These are phyloP conservation scores for Steinernema feltiae DNA, from an alignment of 1,140 invertebrate species.

Conservation along the genomic window DNA sequence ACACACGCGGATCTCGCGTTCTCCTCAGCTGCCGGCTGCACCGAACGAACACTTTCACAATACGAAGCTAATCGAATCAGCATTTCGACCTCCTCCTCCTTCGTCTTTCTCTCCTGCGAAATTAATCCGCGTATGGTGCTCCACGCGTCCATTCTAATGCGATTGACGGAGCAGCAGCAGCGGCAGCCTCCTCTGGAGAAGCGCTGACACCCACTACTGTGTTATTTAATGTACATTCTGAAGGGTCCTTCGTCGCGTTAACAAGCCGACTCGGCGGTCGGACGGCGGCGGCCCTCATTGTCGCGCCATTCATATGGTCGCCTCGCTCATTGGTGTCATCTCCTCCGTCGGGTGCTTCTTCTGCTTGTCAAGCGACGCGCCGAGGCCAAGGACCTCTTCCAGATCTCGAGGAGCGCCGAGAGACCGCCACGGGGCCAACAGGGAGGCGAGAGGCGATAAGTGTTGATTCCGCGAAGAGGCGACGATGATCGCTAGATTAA, in stretches of 20 bases:
- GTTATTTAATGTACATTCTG: constrained; percentile 15
- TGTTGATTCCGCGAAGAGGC: background rate
- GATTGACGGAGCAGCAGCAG: background rate
- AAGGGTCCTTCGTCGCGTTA: constrained; percentile 10
- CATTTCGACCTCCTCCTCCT: background rate
- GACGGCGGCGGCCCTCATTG: constrained; percentile 6
- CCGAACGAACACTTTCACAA: too few relatives aligned
- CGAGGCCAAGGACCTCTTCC: background rate
- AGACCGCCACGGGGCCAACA: background rate
- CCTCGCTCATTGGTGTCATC: constrained; percentile 8
- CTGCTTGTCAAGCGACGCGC: background rate
- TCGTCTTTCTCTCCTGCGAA: background rate
- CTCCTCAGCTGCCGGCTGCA: too few relatives aligned
- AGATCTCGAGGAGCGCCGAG: constrained; percentile 12
- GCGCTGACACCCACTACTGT: too few relatives aligned
- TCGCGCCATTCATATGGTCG: constrained; percentile 14
- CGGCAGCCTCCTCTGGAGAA: too few relatives aligned
- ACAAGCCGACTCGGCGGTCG: background rate
- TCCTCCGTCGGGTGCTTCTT: background rate
- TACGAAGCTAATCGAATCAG: background rate
- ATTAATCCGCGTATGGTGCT: constrained; percentile 5
- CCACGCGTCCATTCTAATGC: background rate
- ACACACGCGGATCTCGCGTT: too few relatives aligned
- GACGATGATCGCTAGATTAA: background rate
- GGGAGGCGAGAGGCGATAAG: background rate